These are phyloP conservation scores for Copidosoma aretas DNA, from an alignment of 2,888 invertebrate species.

Conservation along the genomic window DNA sequence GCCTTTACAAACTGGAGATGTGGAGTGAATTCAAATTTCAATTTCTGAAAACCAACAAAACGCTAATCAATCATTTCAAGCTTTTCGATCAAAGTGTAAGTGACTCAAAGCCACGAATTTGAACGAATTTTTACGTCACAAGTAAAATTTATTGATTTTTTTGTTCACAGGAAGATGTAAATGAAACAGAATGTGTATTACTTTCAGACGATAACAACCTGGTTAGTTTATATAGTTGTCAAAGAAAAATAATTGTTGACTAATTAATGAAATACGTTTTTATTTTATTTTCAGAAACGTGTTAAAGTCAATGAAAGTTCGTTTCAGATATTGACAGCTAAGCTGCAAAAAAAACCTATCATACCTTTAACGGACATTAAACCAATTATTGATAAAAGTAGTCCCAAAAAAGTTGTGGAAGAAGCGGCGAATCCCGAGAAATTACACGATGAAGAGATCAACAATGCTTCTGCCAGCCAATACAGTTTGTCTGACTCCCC, in stretches of 20 bases:
- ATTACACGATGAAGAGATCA: slow-evolving; percentile 31
- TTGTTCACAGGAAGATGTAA: no score
- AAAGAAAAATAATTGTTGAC: no score
- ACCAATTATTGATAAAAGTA: neutral
- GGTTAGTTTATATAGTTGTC: no score
- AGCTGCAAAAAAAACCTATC: slow-evolving; percentile 20
- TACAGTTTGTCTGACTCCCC: slow-evolving; percentile 44
- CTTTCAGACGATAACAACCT: no score
- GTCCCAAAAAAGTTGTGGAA: neutral
- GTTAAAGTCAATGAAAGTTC: slow-evolving; percentile 35
- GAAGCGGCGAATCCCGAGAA: neutral
- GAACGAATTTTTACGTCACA: neutral
- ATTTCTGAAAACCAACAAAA: slow-evolving; percentile 52
- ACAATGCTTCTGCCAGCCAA: slow-evolving; percentile 45
- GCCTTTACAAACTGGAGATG: slow-evolving; percentile 58
- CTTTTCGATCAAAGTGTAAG: slow-evolving; percentile 29
- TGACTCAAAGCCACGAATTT: neutral
- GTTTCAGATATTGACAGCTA: neutral
- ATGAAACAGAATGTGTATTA: no score
- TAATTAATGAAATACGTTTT: neutral
- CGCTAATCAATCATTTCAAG: neutral
- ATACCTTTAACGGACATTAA: slow-evolving; percentile 7
- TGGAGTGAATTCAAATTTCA: slow-evolving; percentile 58
- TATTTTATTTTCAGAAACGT: slow-evolving; percentile 25
- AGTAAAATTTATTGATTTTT: no score